phyloP scores from a whole-genome alignment of 2,888 invertebrate species.

The Heliothis peltigera region DNA sequence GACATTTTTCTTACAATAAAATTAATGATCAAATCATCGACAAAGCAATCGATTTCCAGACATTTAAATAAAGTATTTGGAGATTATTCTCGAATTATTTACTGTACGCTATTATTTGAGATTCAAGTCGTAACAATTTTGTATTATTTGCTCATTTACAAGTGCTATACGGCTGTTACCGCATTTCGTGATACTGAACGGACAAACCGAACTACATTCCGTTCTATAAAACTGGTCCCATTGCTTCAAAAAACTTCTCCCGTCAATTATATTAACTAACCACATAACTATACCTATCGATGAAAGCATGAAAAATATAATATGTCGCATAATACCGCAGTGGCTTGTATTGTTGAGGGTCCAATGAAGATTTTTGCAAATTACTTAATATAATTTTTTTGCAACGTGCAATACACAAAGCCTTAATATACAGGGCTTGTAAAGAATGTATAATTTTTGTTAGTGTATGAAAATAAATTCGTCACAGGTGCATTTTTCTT shows the following conservation, averaged over 20 bases:
- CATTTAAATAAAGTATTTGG: slow-evolving; percentile 15
- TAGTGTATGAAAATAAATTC: slow-evolving; percentile 13
- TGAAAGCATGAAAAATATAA: neutral
- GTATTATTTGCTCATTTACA: slow-evolving; percentile 39
- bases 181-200: neutral
- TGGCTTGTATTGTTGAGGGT: neutral
- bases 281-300: neutral
- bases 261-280: neutral
- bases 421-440: neutral
- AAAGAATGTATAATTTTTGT: neutral
- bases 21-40: slow-evolving; percentile 10
- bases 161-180: slow-evolving; percentile 30
- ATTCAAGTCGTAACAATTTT: slow-evolving; percentile 23
- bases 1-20: neutral
- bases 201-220: neutral
- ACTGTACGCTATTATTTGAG: slow-evolving; percentile 43
- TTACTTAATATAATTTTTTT: slow-evolving; percentile 7
- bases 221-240: neutral
- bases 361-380: neutral
- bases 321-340: neutral
- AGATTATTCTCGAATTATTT: slow-evolving; percentile 39
- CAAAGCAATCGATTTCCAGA: slow-evolving; percentile 33
- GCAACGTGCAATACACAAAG: slow-evolving; percentile 3
- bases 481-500: slow-evolving; percentile 26
- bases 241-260: neutral